phyloP scores from a whole-genome alignment of 2,113 vertebrate species.

The Motacilla tschutschensis region DNA sequence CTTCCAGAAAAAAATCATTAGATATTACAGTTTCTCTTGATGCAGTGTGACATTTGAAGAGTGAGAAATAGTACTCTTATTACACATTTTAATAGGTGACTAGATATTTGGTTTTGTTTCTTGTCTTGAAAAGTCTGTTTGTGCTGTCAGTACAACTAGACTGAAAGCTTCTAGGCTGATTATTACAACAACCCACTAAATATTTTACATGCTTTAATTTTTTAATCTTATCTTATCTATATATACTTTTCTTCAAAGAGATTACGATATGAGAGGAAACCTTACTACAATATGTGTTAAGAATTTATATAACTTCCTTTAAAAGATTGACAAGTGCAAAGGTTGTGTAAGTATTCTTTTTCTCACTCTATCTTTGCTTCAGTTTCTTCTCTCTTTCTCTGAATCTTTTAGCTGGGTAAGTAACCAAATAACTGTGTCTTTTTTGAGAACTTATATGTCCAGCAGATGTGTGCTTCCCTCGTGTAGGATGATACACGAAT shows the following conservation, averaged over 20 bases:
- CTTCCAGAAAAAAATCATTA: not conserved
- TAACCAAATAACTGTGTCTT: not conserved
- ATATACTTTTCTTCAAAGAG: not conserved
- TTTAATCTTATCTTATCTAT: not conserved
- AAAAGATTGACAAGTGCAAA: not conserved
- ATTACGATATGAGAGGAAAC: not conserved
- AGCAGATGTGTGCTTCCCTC: not conserved
- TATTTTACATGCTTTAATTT: constrained; percentile 54
- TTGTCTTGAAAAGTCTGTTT: not conserved
- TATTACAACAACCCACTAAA: constrained; percentile 42
- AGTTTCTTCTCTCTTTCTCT: not conserved
- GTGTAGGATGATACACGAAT: not conserved
- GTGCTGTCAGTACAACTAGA: constrained; percentile 1
- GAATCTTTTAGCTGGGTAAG: not conserved
- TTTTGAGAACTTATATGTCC: not conserved
- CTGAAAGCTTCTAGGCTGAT: constrained; percentile 16
- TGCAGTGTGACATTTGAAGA: not conserved
- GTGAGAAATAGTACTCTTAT: not conserved
- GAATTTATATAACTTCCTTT: not conserved
- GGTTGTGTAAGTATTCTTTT: not conserved
- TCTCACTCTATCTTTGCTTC: not conserved
- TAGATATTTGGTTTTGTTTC: constrained; percentile 7
- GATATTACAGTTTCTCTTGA: not conserved
- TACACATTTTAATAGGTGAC: constrained; percentile 6
- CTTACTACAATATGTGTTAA: not conserved